Evolutionary conservation across 2,113 vertebrate species (phyloP).

Genomic region (Zosterops lateralis): DNA sequence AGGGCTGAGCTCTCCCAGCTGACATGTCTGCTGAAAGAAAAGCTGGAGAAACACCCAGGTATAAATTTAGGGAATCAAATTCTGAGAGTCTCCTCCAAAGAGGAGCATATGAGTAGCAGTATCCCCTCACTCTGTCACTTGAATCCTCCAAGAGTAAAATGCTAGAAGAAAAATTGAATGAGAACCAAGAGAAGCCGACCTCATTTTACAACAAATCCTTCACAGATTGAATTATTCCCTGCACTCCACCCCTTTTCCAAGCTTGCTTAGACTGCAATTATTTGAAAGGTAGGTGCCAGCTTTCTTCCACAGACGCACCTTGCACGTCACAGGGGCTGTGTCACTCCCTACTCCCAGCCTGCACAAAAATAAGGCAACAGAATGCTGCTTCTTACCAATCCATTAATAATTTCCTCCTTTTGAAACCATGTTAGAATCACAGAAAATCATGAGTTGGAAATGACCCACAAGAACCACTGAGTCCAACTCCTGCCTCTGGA

Average conservation of each 20-base stretch:
- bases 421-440: neutral
- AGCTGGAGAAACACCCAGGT: fast-evolving
- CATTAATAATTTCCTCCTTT: neutral
- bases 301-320: neutral
- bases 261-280: neutral
- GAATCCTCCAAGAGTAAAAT: neutral
- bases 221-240: neutral
- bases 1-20: neutral
- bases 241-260: neutral
- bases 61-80: neutral
- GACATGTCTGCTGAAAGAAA: neutral
- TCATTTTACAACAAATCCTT: neutral
- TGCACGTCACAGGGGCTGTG: neutral
- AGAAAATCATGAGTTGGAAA: neutral
- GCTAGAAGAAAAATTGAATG: neutral
- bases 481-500: neutral
- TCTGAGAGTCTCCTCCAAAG: neutral
- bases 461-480: neutral
- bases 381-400: neutral
- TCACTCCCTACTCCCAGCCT: neutral
- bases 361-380: neutral
- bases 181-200: neutral
- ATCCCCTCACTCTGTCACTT: neutral
- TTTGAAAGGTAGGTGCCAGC: neutral
- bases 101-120: fast-evolving